These are phyloP conservation scores for Puntigrus tetrazona DNA, from an alignment of 2,113 vertebrate genomes.

Conservation along the genomic window DNA sequence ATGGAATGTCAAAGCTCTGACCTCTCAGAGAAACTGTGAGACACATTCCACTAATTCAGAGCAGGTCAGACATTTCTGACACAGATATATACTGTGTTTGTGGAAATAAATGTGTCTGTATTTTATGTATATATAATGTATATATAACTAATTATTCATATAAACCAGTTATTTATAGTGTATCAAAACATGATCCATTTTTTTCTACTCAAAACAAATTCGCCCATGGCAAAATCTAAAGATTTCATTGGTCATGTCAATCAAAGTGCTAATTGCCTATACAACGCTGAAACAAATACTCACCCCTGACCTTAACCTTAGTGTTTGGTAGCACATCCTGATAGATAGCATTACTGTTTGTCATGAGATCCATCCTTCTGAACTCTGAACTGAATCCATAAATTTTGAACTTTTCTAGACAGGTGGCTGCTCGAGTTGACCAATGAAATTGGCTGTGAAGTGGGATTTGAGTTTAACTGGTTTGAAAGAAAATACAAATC, in stretches of 20 bases:
- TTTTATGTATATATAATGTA: too few relatives aligned
- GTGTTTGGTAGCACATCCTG: neutral
- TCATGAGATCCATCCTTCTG: neutral
- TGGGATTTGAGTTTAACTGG: too few relatives aligned
- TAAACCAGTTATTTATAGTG: neutral
- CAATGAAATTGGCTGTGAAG: too few relatives aligned
- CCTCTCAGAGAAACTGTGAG: neutral
- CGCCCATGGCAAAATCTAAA: neutral
- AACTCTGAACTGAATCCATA: neutral
- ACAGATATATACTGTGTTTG: neutral
- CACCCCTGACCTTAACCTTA: neutral
- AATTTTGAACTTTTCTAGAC: too few relatives aligned
- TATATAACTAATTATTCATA: neutral
- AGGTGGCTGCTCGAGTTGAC: too few relatives aligned
- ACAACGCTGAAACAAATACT: neutral
- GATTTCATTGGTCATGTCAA: neutral
- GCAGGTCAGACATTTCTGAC: neutral
- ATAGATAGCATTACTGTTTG: neutral
- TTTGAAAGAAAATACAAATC: neutral
- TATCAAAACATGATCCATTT: neutral
- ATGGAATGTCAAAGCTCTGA: slow-evolving; percentile 21
- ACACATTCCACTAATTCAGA: neutral
- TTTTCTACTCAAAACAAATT: neutral
- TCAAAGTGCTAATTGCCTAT: neutral
- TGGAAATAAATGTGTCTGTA: neutral